phyloP scores from a whole-genome alignment of 30 jellyfish, hydroid and myxozoan species.

The Aurelia aurita complex sp. Pacific region DNA sequence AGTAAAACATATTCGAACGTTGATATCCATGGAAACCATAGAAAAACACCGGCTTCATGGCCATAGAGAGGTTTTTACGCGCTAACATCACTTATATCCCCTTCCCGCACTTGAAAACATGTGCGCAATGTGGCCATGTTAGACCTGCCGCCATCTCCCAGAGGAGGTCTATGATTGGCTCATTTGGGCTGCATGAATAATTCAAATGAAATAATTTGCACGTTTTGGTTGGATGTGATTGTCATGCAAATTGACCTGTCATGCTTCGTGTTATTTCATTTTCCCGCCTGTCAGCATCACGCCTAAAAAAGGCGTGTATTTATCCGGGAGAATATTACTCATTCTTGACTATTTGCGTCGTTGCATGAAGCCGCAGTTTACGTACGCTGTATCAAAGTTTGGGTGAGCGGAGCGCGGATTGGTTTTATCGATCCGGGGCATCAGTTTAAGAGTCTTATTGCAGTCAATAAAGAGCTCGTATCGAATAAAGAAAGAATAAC shows the following conservation, averaged over 20 bases:
- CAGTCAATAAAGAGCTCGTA: constrained; percentile 65
- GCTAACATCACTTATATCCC: not conserved
- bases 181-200: constrained; percentile 72
- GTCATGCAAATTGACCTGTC: constrained; percentile 92
- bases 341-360: constrained; percentile 77
- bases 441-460: constrained; percentile 45
- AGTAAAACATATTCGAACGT: no score
- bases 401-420: constrained; percentile 53
- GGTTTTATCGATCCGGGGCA: constrained; percentile 59
- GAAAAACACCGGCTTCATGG: no score
- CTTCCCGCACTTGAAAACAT: constrained; percentile 50
- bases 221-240: constrained; percentile 79
- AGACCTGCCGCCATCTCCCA: constrained; percentile 92
- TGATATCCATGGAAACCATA: no score
- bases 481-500: constrained; percentile 67
- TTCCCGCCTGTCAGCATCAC: constrained; percentile 92
- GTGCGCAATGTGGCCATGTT: constrained; percentile 81
- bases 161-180: constrained; percentile 78
- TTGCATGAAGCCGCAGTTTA: constrained; percentile 70
- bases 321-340: constrained; percentile 82
- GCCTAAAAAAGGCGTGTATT: constrained; percentile 94
- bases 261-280: constrained; percentile 86
- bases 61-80: no score
- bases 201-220: constrained; percentile 82
- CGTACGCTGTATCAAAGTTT: constrained; percentile 47